phyloP scores from a whole-genome alignment of 2,888 invertebrate genomes.

The Trichogramma dendrolimi region DNA sequence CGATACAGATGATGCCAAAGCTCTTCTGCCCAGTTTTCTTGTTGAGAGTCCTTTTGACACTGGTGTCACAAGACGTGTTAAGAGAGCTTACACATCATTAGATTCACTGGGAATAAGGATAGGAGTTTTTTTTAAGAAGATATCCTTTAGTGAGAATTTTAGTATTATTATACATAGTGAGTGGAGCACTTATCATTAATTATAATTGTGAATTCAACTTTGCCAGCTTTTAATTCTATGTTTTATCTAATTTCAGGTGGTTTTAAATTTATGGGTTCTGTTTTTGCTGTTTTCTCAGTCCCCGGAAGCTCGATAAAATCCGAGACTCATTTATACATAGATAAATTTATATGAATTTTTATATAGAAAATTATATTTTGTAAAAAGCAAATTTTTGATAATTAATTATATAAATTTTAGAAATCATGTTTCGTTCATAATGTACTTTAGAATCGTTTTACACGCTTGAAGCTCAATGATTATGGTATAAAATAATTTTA shows the following conservation, averaged over 20 bases:
- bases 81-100: slow-evolving; percentile 70
- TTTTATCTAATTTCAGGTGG: slow-evolving; percentile 36
- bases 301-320: slow-evolving; percentile 45
- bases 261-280: slow-evolving; percentile 49
- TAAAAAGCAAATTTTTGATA: too few species aligned
- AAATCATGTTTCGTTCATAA: too few species aligned
- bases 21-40: slow-evolving; percentile 67
- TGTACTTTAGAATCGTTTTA: too few species aligned
- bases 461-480: too few species aligned
- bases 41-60: slow-evolving; percentile 74
- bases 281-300: slow-evolving; percentile 47
- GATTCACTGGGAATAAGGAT: slow-evolving; percentile 75
- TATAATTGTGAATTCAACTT: neutral
- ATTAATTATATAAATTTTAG: too few species aligned
- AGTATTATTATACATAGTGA: slow-evolving; percentile 79
- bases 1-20: slow-evolving; percentile 67
- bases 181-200: slow-evolving; percentile 32
- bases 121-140: slow-evolving; percentile 74
- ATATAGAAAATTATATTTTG: slow-evolving; percentile 1
- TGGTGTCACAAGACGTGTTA: slow-evolving; percentile 69
- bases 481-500: too few species aligned
- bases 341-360: slow-evolving; percentile 1
- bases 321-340: neutral
- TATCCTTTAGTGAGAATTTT: slow-evolving; percentile 79
- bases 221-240: neutral